Evolutionary conservation across 1,140 invertebrate species (phyloP), one percentile per base, ranked within the genome.

Genomic region (Calliopsis andreniformis): DNA sequence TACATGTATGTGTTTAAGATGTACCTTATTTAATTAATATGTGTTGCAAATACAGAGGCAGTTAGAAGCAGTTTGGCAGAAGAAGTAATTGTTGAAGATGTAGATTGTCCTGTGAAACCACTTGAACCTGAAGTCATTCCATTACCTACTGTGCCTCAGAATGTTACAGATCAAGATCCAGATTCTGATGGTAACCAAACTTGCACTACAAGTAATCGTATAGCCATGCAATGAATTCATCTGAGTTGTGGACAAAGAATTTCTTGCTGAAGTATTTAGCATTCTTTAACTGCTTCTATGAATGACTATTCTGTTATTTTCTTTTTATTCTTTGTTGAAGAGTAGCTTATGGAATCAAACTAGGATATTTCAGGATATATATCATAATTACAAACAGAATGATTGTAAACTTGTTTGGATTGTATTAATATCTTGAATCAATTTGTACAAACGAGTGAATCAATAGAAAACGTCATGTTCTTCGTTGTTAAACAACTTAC

Each of bases 11-110:
- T 20, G 3, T 12, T 14, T 47, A 43, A n/a, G n/a, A n/a, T 0
- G 28, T n/a, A 1, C 2, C 20, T 16, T 1, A 12, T 18, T 23
- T 3, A 4, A n/a, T 8, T 6, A 0, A n/a, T 1, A 28, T 14
- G 53, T 14, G 14, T 58, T 39, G 23, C 18, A 53, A 0, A 68
- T 86, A 89, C 92, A 91, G 89, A 94, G 76, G 95, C 95, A 0
- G 93, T 95, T 51, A 94, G 94, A 63, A 94, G 93, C 80, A 94
- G 94, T 78, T 89, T 94, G 79, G 93, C 94, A 0, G 94, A 95
- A 88, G 93, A 94, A 87, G 94, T 91, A 4, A 87, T 91, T 6
- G 91, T 89, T 1, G 91, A 92, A 59, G 90, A 92, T 55, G 56
- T 82, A 23, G 87, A 91, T 62, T 86, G 84, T 35, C 28, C 81